Percentiles rank a stretch among this genome's conserved stretches.
Evolutionary conservation across 2,113 vertebrate genomes (phyloP).

Genomic region (Castor canadensis): DNA sequence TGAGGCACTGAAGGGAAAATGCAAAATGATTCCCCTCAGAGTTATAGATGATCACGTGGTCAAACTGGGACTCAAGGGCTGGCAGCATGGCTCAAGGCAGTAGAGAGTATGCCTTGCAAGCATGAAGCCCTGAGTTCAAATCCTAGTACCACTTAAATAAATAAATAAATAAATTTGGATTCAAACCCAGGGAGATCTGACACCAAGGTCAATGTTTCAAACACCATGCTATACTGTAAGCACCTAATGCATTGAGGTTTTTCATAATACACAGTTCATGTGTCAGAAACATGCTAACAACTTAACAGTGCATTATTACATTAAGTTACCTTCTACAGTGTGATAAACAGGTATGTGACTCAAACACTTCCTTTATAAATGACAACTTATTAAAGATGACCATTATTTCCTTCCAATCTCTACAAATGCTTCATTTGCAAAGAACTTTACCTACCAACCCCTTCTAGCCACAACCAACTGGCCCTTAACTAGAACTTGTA

Average conservation of each 20-base stretch:
- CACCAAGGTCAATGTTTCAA: not conserved
- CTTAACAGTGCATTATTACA: not conserved
- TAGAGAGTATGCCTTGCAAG: too few species aligned
- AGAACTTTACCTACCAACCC: not conserved
- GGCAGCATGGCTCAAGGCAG: too few species aligned
- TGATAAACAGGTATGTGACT: not conserved
- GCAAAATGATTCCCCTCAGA: constrained; percentile 14
- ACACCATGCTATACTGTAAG: not conserved
- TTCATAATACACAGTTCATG: not conserved
- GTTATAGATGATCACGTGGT: not conserved
- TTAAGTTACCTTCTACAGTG: not conserved
- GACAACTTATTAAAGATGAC: constrained; percentile 10
- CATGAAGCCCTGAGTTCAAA: too few species aligned
- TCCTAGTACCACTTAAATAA: too few species aligned
- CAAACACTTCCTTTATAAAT: not conserved
- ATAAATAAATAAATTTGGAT: too few species aligned
- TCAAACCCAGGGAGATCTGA: not conserved
- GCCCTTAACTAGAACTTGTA: not conserved
- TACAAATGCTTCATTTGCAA: constrained; percentile 6
- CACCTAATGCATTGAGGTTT: not conserved
- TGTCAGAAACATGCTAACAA: not conserved
- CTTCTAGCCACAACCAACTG: not conserved
- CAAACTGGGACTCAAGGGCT: not conserved
- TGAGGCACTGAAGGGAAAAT: not conserved
- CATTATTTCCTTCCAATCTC: not conserved